Conservation (phyloP, 2,888 invertebrate species). For the Cyrtodaria siliqua region DNA sequence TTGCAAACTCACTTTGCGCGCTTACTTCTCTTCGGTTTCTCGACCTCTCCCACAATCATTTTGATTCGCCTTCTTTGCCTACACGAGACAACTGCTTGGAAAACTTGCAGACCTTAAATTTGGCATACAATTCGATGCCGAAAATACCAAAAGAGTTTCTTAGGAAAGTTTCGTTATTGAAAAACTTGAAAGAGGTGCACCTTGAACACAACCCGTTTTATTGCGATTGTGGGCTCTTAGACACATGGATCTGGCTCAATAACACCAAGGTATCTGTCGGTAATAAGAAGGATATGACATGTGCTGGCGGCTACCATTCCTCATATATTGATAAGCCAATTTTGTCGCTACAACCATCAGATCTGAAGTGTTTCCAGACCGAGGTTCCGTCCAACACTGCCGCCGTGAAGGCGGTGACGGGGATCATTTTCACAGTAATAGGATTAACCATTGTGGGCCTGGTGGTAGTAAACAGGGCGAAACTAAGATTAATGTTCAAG, state of each 20-base stretch:
- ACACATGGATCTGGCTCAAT: conserved; percentile 66
- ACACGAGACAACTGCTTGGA: conserved; percentile 37
- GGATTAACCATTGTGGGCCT: conserved; percentile 40
- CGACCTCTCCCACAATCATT: conserved; percentile 60
- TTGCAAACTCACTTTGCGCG: conserved; percentile 61
- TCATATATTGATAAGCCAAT: conserved; percentile 51
- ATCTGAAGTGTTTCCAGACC: conserved; percentile 40
- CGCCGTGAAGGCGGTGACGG: conserved; percentile 34
- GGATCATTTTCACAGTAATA: conserved; percentile 46
- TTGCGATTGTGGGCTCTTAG: conserved; percentile 68
- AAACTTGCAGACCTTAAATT: conserved; percentile 55
- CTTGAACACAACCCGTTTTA: conserved; percentile 61
- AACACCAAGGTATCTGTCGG: conserved; percentile 40
- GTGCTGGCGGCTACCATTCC: conserved; percentile 59
- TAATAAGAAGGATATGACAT: conserved; percentile 39
- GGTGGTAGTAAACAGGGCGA: conserved; percentile 38
- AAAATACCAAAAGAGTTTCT: conserved; percentile 41
- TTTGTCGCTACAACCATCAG: conserved; percentile 26
- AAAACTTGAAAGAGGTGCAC: conserved; percentile 38
- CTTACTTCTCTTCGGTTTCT: conserved; percentile 54
- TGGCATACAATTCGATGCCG: conserved; percentile 63
- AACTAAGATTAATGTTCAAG: conserved; percentile 23
- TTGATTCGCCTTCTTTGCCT: conserved; percentile 41
- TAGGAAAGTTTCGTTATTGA: conserved; percentile 32
- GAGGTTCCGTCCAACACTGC: conserved; percentile 40